Evolutionary conservation across 1,140 invertebrate species (phyloP).

Genomic region (Nasonia vitripennis): DNA sequence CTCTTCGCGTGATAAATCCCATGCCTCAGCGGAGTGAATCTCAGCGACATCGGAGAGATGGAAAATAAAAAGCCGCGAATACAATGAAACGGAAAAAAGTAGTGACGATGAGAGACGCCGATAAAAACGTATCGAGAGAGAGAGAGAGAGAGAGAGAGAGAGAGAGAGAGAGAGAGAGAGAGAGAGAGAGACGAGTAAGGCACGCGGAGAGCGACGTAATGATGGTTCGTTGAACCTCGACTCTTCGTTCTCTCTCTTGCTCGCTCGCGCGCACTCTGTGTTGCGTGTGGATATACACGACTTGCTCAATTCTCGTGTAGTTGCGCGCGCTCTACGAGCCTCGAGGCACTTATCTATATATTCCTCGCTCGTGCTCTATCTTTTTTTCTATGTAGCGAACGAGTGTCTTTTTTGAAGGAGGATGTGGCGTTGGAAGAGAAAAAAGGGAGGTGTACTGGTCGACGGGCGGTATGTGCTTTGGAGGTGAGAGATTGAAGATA

Average conservation of each 20-base stretch:
- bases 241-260: too few relatives aligned
- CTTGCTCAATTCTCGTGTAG: constrained; percentile 13
- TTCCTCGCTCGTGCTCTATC: background rate
- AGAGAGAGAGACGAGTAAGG: background rate
- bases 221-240: constrained; percentile 23
- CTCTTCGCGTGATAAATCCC: background rate
- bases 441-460: too few relatives aligned
- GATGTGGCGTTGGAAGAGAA: too few relatives aligned
- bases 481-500: too few relatives aligned
- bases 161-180: background rate
- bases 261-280: too few relatives aligned
- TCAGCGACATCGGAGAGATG: background rate
- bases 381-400: background rate
- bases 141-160: background rate
- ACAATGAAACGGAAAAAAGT: background rate
- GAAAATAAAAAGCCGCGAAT: background rate
- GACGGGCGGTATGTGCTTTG: too few relatives aligned
- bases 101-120: constrained; percentile 7
- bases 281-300: background rate
- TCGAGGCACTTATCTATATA: background rate
- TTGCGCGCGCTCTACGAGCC: background rate
- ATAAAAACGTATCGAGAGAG: constrained; percentile 8
- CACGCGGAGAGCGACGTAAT: background rate
- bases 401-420: background rate
- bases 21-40: background rate